Base-by-base conservation (phyloP, 2,797 vertebrate species). In the Agapornis canus region DNA sequence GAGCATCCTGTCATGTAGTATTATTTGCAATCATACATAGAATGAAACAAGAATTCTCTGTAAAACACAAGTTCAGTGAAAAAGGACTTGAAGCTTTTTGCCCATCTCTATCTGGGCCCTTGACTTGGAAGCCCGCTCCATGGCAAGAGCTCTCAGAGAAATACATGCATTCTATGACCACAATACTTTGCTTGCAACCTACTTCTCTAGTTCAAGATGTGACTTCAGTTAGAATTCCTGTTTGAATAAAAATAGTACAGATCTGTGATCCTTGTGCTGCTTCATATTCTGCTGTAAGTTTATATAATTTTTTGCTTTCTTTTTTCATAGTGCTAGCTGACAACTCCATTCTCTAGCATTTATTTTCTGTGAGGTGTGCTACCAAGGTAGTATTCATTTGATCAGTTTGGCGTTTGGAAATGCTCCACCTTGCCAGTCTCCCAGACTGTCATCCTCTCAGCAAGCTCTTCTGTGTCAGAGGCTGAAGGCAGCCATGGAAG, bases 381-480 rank as follows among this genome's bases (percentile, higher is more conserved):
- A 26, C 13, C 35, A 40, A 59, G 17, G 40, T 32, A 61, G 13
- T n/a, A 48, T 70, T 76, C 4, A 21, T 72, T 78, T 43, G 13
- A 47, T 69, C 13, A 6, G 6, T 77, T 47, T 91, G 43, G 19
- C 43, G 59, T 89, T 76, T 85, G 39, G 66, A 79, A 94, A 82
- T 2, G 10, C 66, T 82, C 40, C 59, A 4, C 21, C 51, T 86
- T 71, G 8, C 25, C 76, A 80, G 10, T 63, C n/a, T 45, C 29
- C 31, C 31, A 83, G 42, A 57, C 31, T 39, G 29, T 82, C 25
- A 60, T 63, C 37, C 56, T 76, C 71, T 88, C 66, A 42, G 27
- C 18, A 69, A 61, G 4, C 2, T 73, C 5, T 40, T 64, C 5
- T 78, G 16, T 20, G 16, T 19, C n/a, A 65, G 68, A 84, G 8